phyloP scores from a whole-genome alignment of 2,888 invertebrate species.

The Pterobdella sp. region DNA sequence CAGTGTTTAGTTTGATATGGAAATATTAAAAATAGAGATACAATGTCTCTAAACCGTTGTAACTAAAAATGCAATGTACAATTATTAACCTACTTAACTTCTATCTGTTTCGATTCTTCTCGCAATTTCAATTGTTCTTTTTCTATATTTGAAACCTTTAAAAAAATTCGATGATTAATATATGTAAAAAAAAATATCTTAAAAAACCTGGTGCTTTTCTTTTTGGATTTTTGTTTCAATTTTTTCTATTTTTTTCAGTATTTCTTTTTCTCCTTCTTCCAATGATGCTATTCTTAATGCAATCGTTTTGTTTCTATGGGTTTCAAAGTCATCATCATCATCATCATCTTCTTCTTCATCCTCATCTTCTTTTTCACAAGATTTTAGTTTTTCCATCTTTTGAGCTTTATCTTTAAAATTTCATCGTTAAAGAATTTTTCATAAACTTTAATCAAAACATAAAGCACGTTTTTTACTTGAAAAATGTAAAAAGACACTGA shows the following conservation, averaged over 20 bases:
- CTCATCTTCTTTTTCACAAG: background rate
- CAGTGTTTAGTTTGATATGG: too few species aligned
- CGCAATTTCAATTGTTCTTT: background rate
- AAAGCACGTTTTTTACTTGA: too few species aligned
- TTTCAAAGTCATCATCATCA: background rate
- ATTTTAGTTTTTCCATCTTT: background rate
- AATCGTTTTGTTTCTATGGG: background rate
- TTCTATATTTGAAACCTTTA: background rate
- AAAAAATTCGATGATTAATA: background rate
- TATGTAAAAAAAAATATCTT: background rate
- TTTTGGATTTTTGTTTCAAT: background rate
- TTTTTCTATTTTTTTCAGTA: background rate
- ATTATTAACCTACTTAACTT: background rate
- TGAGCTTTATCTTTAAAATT: too few species aligned
- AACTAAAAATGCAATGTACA: too few species aligned
- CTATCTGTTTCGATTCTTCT: background rate
- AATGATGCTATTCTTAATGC: background rate
- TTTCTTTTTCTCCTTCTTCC: background rate
- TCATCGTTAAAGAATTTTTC: too few species aligned
- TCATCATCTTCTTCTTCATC: slow-evolving; percentile 9
- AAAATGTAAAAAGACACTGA: too few species aligned
- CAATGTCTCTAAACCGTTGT: too few species aligned
- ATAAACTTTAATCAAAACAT: too few species aligned
- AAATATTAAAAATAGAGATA: too few species aligned
- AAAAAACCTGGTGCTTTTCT: background rate